Evolutionary conservation across 1,140 invertebrate species (phyloP), one percentile per base, ranked within the genome.

Genomic region (Heliconius congener): DNA sequence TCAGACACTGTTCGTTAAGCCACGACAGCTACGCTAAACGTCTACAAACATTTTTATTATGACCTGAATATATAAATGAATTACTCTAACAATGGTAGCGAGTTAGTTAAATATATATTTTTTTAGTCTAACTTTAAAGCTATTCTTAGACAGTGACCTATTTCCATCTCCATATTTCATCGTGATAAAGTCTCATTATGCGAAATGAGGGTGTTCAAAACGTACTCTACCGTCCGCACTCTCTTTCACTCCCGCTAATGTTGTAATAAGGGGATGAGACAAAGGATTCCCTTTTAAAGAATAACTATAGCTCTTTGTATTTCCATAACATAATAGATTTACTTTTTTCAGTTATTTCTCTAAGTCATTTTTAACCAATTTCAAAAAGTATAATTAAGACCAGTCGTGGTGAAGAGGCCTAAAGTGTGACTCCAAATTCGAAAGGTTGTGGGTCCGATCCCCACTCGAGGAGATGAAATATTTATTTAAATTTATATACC

Each of bases 111-210:
- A 66, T 23, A 23, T 60, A 60, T 60, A 66, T 66, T 16, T 66
- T 66, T 66, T 18, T 66, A 66, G 60, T 66, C 60, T 66, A 66
- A 66, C 23, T 66, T 66, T 27, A 66, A 66, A 66, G 60, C 23
- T 30, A 30, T 66, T 66, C 27, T 30, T 66, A 66, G 60, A 66
- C 60, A 66, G 60, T 66, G 60, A 66, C 60, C 60, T 66, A 66
- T 66, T 66, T 66, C 60, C 60, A 66, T 66, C 27, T 66, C 60
- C 60, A 66, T 66, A 66, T 66, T 66, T 66, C 27, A 66, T 66
- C 60, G 23, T 16, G 60, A 66, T 66, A 66, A 66, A 66, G 60
- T 66, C 60, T 66, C 60, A 66, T 66, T 66, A 66, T 66, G 27
- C 23, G 27, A 30, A 66, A 66, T 30, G 60, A 66, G 60, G 60